Evolutionary conservation across 2,113 vertebrate genomes (phyloP), one percentile per base, ranked within the genome.

Genomic region (Thryonomys swinderianus): DNA sequence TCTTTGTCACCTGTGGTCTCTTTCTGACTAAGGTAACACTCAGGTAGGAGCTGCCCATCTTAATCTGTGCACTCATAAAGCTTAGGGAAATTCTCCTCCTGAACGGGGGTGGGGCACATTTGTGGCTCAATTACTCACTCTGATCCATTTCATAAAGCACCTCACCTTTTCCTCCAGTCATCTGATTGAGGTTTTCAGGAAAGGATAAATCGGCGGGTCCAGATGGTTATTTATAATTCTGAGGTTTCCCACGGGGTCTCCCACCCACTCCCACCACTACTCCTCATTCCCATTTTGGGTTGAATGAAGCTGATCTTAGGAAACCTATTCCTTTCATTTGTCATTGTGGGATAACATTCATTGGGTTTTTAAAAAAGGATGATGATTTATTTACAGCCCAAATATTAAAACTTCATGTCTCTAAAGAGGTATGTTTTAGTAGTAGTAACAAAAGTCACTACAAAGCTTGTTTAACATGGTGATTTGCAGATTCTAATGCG

Each of bases 81-180:
- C n/a, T 40, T 37, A 93, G 53, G 62, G 57, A 91, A 95, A 91
- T 73, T 12, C 64, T 93, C 83, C 80, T 48, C 89, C 93, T 86
- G 82, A 94, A 87, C 89, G 76, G 30, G 86, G 82, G 76, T 34
- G 86, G 82, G 71, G 84, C 64, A 93, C 45, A 90, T 94, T 89
- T 91, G 64, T 84, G 82, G 62, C 59, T 94, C 95, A 80, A 12
- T 92, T 91, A 83, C 67, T 92, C 25, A 1, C 92, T 89, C 37
- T 93, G 85, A 27, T 91, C 48, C 37, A 83, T 94, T 95, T 95
- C 42, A 87, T 23, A 95, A 97, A 93, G 48, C 57, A 87, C 88
- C 59, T 92, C 21, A 96, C 95, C 69, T 97, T 97, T 95, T 91
- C 86, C 80, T 91, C 53, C 71, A 91, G 80, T 69, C 84, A 93